phyloP scores from a whole-genome alignment of 2,797 vertebrate genomes.

The Platalea minor region DNA sequence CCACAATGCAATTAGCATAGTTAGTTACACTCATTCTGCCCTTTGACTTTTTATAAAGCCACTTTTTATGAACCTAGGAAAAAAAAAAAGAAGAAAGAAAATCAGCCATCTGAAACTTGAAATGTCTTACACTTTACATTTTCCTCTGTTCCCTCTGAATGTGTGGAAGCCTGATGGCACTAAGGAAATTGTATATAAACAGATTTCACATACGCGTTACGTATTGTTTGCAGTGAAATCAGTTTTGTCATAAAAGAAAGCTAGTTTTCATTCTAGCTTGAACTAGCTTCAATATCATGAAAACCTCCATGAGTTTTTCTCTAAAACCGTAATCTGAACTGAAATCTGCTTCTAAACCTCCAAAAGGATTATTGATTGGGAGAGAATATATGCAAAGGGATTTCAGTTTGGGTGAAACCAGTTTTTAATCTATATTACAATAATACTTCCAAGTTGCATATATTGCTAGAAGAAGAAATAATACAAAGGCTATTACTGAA shows the following conservation, averaged over 20 bases:
- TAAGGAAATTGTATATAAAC: neutral
- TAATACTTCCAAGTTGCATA: neutral
- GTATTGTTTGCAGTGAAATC: neutral
- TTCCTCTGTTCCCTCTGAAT: neutral
- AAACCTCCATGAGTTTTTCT: neutral
- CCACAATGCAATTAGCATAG: neutral
- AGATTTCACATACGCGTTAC: neutral
- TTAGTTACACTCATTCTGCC: neutral
- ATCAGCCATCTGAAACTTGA: neutral
- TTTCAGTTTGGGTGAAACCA: neutral
- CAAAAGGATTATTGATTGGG: neutral
- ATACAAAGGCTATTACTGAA: neutral
- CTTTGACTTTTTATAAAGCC: neutral
- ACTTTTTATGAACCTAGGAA: neutral
- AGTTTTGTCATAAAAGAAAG: slow-evolving; percentile 1
- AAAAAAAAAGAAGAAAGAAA: neutral
- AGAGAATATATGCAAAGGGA: neutral
- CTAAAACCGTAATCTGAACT: neutral
- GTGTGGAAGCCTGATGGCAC: neutral
- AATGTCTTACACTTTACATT: neutral
- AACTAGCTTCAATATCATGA: neutral
- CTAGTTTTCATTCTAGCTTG: neutral
- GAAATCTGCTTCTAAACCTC: neutral
- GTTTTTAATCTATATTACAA: neutral
- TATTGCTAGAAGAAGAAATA: neutral